Percentiles rank a stretch among this genome's conserved stretches.
Conservation (phyloP, 92 coral and sea anemone species). For the Zoanthus sociatus region DNA sequence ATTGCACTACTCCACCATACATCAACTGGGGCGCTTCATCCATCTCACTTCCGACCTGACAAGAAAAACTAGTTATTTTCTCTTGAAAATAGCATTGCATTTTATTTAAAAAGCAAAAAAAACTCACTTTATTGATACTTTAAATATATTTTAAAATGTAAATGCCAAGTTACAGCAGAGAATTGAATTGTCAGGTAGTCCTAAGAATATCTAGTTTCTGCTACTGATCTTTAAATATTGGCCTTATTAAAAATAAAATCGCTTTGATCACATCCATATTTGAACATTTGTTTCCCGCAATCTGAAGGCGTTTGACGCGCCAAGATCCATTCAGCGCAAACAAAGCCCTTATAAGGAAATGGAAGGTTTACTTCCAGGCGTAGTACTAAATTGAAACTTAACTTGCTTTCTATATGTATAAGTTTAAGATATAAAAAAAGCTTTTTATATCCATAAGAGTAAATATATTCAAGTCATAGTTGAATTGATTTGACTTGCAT, state of each 20-base stretch:
- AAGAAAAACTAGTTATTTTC: not conserved
- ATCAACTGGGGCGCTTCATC: not conserved
- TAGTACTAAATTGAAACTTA: too few species aligned
- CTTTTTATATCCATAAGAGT: too few species aligned
- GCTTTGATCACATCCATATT: slow-evolving; percentile 23
- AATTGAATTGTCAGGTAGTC: not conserved
- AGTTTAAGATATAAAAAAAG: too few species aligned
- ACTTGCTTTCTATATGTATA: too few species aligned
- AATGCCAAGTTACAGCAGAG: not conserved
- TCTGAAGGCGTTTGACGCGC: slow-evolving; percentile 23
- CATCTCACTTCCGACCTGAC: not conserved
- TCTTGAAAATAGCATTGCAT: not conserved
- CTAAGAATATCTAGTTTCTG: not conserved
- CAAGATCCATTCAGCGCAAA: not conserved
- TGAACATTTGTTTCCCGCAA: slow-evolving; percentile 18
- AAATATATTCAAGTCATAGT: too few species aligned
- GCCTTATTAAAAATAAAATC: not conserved
- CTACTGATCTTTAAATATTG: slow-evolving; percentile 5
- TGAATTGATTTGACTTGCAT: too few species aligned
- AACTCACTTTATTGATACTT: not conserved
- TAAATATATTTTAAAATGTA: not conserved
- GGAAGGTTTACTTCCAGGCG: not conserved
- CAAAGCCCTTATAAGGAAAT: slow-evolving; percentile 23
- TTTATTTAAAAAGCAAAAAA: too few species aligned
- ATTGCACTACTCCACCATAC: slow-evolving; percentile 34